phyloP scores from a whole-genome alignment of 2,113 vertebrate species.

The Epinephelus fuscoguttatus region DNA sequence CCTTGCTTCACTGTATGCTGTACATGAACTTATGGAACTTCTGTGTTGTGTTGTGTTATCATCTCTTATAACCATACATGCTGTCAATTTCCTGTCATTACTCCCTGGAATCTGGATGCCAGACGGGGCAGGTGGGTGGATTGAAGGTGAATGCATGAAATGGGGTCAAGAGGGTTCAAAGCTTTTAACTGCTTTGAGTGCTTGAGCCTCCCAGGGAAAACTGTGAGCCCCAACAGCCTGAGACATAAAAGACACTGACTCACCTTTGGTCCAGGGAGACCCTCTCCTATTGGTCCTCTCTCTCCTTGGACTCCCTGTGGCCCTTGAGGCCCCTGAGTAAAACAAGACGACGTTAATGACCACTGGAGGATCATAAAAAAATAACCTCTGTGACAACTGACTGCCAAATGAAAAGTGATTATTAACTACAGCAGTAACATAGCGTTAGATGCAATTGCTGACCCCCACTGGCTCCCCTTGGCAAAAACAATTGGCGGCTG shows the following conservation, averaged over 20 bases:
- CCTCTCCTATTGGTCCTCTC: constrained; percentile 89
- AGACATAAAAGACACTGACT: constrained; percentile 24
- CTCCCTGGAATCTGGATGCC: constrained; percentile 38
- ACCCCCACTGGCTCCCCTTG: too few relatives aligned
- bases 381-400: too few relatives aligned
- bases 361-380: too few relatives aligned
- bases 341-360: neutral
- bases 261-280: constrained; percentile 92
- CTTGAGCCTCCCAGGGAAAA: neutral
- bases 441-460: too few relatives aligned
- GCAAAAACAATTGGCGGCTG: too few relatives aligned
- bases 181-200: constrained; percentile 26
- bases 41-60: constrained; percentile 42
- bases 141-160: constrained; percentile 38
- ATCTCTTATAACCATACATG: constrained; percentile 2
- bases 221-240: neutral
- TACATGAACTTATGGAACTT: constrained; percentile 11
- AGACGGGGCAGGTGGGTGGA: constrained; percentile 18
- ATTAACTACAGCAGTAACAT: too few relatives aligned
- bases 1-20: neutral
- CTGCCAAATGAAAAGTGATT: too few relatives aligned
- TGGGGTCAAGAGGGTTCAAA: constrained; percentile 25
- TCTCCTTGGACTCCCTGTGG: constrained; percentile 91
- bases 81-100: constrained; percentile 48
- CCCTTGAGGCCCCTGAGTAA: constrained; percentile 89